These are phyloP conservation scores for Diachasmimorpha longicaudata DNA, from an alignment of 1,140 invertebrate species.

Conservation along the genomic window DNA sequence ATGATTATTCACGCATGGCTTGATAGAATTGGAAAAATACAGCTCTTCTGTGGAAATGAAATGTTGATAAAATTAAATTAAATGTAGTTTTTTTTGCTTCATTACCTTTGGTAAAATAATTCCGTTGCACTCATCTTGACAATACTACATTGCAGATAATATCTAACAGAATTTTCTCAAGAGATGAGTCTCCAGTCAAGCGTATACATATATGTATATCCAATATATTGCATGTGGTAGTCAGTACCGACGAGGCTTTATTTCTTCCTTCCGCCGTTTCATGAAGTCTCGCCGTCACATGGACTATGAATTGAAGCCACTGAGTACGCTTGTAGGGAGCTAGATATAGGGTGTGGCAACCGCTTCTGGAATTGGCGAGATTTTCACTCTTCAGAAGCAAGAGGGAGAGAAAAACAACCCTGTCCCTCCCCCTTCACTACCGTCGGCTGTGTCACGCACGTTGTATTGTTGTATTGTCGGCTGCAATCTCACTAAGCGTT, in stretches of 20 bases:
- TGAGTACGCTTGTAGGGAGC: too few relatives aligned
- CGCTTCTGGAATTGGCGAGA: constrained; percentile 61
- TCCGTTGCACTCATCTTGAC: too few relatives aligned
- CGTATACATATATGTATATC: too few relatives aligned
- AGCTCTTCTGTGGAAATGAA: background rate
- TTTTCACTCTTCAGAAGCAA: constrained; percentile 48
- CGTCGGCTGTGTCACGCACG: constrained; percentile 61
- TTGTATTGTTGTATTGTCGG: constrained; percentile 62
- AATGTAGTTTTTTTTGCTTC: too few relatives aligned
- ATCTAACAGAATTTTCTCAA: too few relatives aligned
- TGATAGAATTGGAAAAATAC: background rate
- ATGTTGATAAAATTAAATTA: background rate
- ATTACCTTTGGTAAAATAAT: too few relatives aligned
- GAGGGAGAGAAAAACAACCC: background rate
- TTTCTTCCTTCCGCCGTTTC: background rate
- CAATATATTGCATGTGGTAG: background rate
- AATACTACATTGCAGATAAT: too few relatives aligned
- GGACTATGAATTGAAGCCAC: too few relatives aligned
- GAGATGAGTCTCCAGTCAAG: background rate
- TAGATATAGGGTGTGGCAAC: constrained; percentile 44
- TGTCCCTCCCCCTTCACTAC: constrained; percentile 34
- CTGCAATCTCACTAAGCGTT: constrained; percentile 64
- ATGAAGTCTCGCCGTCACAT: too few relatives aligned
- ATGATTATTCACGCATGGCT: background rate
- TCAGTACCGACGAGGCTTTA: background rate